A percentile compares a stretch with the other conserved stretches of the same genome.
Conservation (phyloP, 1,140 invertebrate genomes). For the Drosophila guanche region DNA sequence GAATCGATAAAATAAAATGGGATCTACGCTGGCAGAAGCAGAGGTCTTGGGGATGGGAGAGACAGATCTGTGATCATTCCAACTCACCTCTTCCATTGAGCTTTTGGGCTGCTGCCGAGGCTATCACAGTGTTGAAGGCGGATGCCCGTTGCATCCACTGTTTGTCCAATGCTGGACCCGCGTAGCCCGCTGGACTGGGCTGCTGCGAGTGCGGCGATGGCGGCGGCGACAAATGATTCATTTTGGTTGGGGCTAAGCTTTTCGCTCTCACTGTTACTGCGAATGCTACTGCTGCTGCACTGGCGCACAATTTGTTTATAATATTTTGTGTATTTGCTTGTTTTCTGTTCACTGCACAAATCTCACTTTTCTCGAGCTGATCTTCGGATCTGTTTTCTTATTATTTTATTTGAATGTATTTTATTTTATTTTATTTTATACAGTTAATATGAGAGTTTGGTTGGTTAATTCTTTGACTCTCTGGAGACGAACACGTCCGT, state of each 20-base stretch:
- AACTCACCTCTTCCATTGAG: conserved; percentile 77
- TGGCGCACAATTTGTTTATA: conserved; percentile 25
- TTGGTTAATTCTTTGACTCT: conserved; percentile 34
- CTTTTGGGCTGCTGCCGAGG: conserved; percentile 78
- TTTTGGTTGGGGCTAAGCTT: conserved; percentile 42
- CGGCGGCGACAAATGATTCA: conserved; percentile 83
- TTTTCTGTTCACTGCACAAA: conserved; percentile 30
- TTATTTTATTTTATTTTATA: neutral
- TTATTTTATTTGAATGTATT: no score
- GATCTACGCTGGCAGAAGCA: no score
- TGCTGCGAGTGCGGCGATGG: conserved; percentile 82
- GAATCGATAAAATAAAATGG: no score
- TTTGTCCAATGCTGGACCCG: conserved; percentile 67
- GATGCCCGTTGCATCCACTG: conserved; percentile 81
- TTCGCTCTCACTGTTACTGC: conserved; percentile 16
- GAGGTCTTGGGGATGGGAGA: no score
- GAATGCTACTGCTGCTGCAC: conserved; percentile 8
- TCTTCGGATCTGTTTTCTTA: conserved; percentile 17
- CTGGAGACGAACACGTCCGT: conserved; percentile 79
- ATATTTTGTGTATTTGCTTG: conserved; percentile 4
- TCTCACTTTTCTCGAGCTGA: conserved; percentile 36
- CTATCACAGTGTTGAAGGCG: conserved; percentile 79
- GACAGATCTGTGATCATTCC: no score
- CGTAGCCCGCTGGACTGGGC: conserved; percentile 67
- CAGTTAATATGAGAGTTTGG: no score